Evolutionary conservation across 2,113 vertebrate species (phyloP).

Genomic region (Lasiurus cinereus): DNA sequence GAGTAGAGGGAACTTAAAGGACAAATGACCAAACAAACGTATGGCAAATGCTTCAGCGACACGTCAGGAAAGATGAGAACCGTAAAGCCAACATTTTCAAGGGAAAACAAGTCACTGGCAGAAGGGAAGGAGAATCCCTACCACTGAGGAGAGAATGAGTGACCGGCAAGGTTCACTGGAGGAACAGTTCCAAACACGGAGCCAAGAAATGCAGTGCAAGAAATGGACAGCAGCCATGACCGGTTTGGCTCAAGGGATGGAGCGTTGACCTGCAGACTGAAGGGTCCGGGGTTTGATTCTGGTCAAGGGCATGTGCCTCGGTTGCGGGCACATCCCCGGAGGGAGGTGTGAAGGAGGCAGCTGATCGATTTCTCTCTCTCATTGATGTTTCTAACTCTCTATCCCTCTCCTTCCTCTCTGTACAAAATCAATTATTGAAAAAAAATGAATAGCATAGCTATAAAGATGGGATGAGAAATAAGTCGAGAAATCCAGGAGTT

Average conservation of each 20-base stretch:
- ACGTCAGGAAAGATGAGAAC: neutral
- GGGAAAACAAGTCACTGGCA: neutral
- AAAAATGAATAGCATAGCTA: neutral
- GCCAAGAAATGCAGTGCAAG: neutral
- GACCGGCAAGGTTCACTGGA: neutral
- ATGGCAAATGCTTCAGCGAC: neutral
- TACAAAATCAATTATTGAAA: too few species aligned
- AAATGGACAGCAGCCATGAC: neutral
- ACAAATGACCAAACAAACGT: neutral
- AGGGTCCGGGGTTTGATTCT: too few species aligned
- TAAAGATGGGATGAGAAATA: neutral
- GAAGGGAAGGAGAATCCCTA: neutral
- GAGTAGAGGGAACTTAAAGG: neutral
- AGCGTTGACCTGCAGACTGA: too few species aligned
- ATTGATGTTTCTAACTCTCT: too few species aligned
- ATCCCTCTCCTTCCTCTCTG: too few species aligned
- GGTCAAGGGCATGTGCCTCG: too few species aligned
- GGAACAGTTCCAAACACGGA: neutral
- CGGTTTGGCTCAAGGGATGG: too few species aligned
- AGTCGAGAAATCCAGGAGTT: neutral
- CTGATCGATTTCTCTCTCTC: too few species aligned
- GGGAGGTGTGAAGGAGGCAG: too few species aligned
- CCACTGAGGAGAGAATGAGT: neutral
- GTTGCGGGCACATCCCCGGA: too few species aligned
- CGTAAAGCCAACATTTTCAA: neutral